These are phyloP conservation scores for Acropternis orthonyx DNA, from an alignment of 2,797 vertebrate species.

Conservation along the genomic window DNA sequence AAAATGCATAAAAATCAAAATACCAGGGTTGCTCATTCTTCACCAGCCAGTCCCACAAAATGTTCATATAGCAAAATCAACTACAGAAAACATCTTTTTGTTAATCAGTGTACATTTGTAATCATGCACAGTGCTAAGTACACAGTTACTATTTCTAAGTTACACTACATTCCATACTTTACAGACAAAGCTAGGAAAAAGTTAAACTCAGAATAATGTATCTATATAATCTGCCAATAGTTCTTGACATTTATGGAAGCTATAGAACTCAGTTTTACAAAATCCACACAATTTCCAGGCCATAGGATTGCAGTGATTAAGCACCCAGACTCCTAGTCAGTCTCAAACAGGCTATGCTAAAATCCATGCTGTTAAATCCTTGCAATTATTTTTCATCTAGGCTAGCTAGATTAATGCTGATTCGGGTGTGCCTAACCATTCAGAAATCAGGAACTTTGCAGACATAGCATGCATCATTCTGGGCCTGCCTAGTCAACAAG, in stretches of 20 bases:
- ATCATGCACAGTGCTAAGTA: not conserved
- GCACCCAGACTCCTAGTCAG: not conserved
- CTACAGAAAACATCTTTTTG: not conserved
- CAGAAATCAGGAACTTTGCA: not conserved
- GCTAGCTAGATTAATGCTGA: not conserved
- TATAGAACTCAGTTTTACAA: not conserved
- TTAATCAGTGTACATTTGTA: not conserved
- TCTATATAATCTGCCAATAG: not conserved
- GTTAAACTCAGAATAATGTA: not conserved
- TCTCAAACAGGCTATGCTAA: not conserved
- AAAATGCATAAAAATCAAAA: not conserved
- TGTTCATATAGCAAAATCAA: not conserved
- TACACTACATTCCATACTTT: not conserved
- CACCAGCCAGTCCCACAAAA: not conserved
- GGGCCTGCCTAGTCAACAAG: not conserved
- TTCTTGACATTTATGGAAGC: not conserved
- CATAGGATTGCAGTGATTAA: not conserved
- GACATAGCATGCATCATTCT: not conserved
- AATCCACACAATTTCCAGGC: not conserved
- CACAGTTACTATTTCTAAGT: not conserved
- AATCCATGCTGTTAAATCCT: not conserved
- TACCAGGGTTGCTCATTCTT: not conserved
- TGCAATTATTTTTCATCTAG: not conserved
- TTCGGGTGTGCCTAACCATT: not conserved
- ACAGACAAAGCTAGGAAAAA: not conserved